phyloP scores from a whole-genome alignment of 92 coral and sea anemone species.

The Epizoanthus ramosus region DNA sequence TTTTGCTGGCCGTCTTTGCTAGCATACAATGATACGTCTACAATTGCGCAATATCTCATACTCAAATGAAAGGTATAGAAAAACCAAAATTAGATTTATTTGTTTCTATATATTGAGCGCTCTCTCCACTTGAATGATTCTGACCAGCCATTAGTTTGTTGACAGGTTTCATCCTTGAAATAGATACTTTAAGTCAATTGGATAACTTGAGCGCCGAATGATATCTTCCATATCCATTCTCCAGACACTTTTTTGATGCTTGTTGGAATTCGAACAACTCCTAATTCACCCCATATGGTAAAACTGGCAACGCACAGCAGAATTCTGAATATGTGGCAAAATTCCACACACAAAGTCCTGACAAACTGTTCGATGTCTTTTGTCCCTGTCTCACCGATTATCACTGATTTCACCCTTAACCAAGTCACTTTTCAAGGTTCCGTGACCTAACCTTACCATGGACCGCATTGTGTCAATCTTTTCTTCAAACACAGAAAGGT shows the following conservation, averaged over 20 bases:
- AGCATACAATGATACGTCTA: too few relatives aligned
- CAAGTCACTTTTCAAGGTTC: constrained; percentile 8
- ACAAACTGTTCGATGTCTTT: background rate
- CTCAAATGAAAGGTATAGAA: background rate
- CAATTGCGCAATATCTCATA: too few relatives aligned
- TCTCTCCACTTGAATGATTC: background rate
- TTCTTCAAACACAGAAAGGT: constrained; percentile 21
- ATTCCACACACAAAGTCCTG: background rate
- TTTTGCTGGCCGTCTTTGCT: too few relatives aligned
- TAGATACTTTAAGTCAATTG: constrained; percentile 1
- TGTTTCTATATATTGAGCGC: background rate
- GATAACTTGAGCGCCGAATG: constrained; percentile 19
- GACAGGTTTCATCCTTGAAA: constrained; percentile 9
- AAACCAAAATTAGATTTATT: background rate
- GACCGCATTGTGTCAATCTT: constrained; percentile 24
- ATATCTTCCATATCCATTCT: constrained; percentile 5
- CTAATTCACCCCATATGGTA: constrained; percentile 36
- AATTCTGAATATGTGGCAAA: background rate
- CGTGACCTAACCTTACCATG: constrained; percentile 35
- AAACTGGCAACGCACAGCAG: background rate
- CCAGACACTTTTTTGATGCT: constrained; percentile 9
- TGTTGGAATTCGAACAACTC: constrained; percentile 20
- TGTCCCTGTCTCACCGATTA: background rate
- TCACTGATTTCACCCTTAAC: background rate
- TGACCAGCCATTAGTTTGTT: background rate